phyloP scores from a whole-genome alignment of 2,797 vertebrate genomes.

The Sebastes ruberrimus region DNA sequence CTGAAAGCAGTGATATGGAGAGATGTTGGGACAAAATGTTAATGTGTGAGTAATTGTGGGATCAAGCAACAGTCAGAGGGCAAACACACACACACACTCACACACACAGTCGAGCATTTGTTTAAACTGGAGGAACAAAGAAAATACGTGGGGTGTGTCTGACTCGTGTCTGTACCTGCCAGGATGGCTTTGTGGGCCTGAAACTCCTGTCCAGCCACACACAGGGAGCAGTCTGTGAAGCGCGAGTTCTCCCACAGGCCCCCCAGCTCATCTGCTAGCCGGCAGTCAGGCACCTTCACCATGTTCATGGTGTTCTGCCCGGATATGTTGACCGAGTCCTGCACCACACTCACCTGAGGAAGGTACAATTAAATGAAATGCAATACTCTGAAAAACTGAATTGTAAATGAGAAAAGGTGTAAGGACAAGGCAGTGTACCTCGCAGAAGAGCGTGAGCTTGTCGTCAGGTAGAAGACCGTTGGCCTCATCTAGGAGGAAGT shows the following conservation, averaged over 20 bases:
- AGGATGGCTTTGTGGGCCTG: constrained; percentile 98
- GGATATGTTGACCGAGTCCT: constrained; percentile 98
- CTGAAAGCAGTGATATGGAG: constrained; percentile 70
- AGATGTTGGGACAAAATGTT: background rate
- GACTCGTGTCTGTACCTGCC: constrained; percentile 84
- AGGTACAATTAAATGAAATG: background rate
- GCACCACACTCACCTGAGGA: constrained; percentile 94
- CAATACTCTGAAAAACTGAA: background rate
- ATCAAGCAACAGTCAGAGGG: background rate
- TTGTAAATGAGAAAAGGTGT: background rate
- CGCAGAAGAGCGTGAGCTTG: constrained; percentile 97
- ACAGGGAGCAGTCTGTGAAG: constrained; percentile 97
- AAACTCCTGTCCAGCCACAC: constrained; percentile 97
- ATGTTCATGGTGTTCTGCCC: constrained; percentile 99
- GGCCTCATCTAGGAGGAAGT: constrained; percentile 96
- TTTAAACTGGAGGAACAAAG: background rate
- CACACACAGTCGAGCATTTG: background rate
- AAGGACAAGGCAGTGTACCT: constrained; percentile 76
- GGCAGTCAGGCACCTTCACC: constrained; percentile 98
- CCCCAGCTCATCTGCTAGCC: constrained; percentile 94
- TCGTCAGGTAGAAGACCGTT: constrained; percentile 97
- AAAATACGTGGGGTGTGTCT: background rate
- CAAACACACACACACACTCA: background rate
- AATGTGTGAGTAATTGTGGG: background rate
- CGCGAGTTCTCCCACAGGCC: constrained; percentile 97